phyloP scores from a whole-genome alignment of 2,113 vertebrate species.

The Thunnus maccoyii region DNA sequence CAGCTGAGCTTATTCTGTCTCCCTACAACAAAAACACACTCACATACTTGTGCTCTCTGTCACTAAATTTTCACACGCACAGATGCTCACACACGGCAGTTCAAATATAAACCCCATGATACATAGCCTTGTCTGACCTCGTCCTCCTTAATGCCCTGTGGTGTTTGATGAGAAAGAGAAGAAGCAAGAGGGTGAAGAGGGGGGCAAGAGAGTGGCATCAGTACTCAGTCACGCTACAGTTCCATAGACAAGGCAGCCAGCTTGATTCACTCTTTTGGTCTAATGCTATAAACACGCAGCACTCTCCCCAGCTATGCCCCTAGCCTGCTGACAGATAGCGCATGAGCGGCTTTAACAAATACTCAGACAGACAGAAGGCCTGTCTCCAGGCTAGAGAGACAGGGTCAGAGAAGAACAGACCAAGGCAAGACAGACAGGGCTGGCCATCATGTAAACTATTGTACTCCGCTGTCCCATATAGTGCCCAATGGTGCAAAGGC shows the following conservation, averaged over 20 bases:
- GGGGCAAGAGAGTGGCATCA: slow-evolving; percentile 55
- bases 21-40: slow-evolving; percentile 47
- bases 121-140: slow-evolving; percentile 66
- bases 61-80: slow-evolving; percentile 45
- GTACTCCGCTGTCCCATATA: slow-evolving; percentile 47
- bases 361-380: slow-evolving; percentile 75
- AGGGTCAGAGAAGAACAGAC: slow-evolving; percentile 45
- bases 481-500: slow-evolving; percentile 53
- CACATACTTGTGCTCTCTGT: slow-evolving; percentile 28
- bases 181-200: slow-evolving; percentile 31
- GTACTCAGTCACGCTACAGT: slow-evolving; percentile 73
- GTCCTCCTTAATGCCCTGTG: slow-evolving; percentile 55
- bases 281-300: slow-evolving; percentile 73
- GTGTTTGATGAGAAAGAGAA: slow-evolving; percentile 66
- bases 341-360: slow-evolving; percentile 75
- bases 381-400: slow-evolving; percentile 66
- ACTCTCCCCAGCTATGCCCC: slow-evolving; percentile 65
- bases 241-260: slow-evolving; percentile 72
- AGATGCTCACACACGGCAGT: slow-evolving; percentile 39
- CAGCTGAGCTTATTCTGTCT: slow-evolving; percentile 63
- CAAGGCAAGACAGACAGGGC: slow-evolving; percentile 30
- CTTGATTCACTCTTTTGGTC: slow-evolving; percentile 77
- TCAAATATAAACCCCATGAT: slow-evolving; percentile 60
- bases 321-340: slow-evolving; percentile 71
- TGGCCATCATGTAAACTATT: slow-evolving; percentile 55